Conservation (phyloP, 2,797 vertebrate genomes). For the Sebastes matsubarae region DNA sequence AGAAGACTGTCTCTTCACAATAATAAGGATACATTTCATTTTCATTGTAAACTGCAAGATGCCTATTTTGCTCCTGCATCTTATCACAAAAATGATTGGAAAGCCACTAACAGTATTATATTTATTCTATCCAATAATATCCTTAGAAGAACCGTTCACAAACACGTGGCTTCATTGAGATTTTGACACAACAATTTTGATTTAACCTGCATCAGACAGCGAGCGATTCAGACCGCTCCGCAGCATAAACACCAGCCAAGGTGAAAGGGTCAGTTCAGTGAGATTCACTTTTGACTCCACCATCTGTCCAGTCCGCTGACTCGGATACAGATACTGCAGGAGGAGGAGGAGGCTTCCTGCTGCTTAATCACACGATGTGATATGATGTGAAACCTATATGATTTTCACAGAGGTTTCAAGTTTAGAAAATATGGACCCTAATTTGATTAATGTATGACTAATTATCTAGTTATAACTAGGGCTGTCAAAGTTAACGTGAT, state of each 20-base stretch:
- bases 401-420: not conserved
- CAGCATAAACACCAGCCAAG: not conserved
- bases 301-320: slow-evolving; percentile 40
- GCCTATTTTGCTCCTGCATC: not conserved
- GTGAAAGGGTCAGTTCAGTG: slow-evolving; percentile 26
- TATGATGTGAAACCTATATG: not conserved
- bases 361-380: not conserved
- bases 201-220: not conserved
- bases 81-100: not conserved
- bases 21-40: not conserved
- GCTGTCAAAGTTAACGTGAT: not conserved
- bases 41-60: not conserved
- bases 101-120: not conserved
- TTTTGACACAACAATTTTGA: not conserved
- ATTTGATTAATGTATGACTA: not conserved
- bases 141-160: not conserved
- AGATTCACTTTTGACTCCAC: slow-evolving; percentile 35
- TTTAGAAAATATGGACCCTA: not conserved
- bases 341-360: not conserved
- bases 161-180: not conserved
- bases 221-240: not conserved
- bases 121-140: not conserved
- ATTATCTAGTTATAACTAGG: not conserved
- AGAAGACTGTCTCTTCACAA: not conserved
- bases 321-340: not conserved